Conservation (phyloP, 2,888 invertebrate species). For the Zhuqinia jingwanae region DNA sequence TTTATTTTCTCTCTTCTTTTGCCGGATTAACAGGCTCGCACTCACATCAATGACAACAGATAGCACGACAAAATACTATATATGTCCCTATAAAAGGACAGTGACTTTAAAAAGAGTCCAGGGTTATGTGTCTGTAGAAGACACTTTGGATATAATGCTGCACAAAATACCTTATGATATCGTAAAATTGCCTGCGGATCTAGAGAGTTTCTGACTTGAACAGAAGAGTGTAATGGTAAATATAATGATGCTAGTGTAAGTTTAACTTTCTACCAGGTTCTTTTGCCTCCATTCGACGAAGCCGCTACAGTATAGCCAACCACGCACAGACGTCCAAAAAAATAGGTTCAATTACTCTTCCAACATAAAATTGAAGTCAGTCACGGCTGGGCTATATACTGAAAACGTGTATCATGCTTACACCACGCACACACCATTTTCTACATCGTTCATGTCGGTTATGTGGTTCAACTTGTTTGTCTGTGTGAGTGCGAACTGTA, state of each 20-base stretch:
- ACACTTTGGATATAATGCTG: background rate
- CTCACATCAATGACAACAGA: conserved; percentile 34
- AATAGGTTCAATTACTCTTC: background rate
- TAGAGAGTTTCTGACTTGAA: too few species aligned
- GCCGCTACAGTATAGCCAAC: too few species aligned
- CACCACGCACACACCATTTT: too few species aligned
- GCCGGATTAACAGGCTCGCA: conserved; percentile 37
- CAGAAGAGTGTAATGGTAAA: too few species aligned
- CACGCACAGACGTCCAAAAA: too few species aligned
- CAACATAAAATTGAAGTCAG: conserved; percentile 14
- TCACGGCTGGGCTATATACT: background rate
- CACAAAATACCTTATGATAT: background rate
- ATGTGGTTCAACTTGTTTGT: too few species aligned
- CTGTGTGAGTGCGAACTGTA: too few species aligned
- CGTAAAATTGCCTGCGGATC: background rate
- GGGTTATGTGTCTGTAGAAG: too few species aligned
- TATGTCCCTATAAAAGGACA: background rate
- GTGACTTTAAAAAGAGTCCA: background rate
- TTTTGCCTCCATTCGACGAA: background rate
- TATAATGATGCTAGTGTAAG: background rate
- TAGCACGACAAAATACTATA: conserved; percentile 34
- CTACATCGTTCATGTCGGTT: too few species aligned
- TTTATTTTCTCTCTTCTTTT: conserved; percentile 41
- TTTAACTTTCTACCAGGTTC: background rate
- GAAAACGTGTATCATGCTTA: too few species aligned